These are phyloP conservation scores for Liasis olivaceus DNA, from an alignment of 2,797 vertebrate species.

Conservation along the genomic window DNA sequence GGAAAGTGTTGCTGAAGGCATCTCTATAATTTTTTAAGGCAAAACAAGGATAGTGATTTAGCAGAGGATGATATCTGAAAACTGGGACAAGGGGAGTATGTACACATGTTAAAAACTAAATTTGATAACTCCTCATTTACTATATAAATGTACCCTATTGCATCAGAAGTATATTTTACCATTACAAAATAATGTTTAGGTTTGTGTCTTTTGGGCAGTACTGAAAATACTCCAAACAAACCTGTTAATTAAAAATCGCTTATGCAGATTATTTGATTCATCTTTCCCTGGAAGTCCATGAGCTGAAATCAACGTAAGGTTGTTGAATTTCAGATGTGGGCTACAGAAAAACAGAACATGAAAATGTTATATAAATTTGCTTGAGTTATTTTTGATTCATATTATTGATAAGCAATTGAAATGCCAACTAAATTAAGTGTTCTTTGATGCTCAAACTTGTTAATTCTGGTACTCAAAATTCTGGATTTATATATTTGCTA, in stretches of 20 bases:
- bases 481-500: neutral
- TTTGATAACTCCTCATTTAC: neutral
- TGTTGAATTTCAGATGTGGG: constrained; percentile 89
- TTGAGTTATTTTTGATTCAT: fast-evolving
- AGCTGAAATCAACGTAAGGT: constrained; percentile 87
- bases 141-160: neutral
- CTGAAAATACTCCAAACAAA: constrained; percentile 69
- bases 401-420: neutral
- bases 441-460: neutral
- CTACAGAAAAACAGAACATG: constrained; percentile 68
- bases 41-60: neutral
- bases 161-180: neutral
- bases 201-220: neutral
- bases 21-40: neutral
- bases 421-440: neutral
- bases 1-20: neutral
- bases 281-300: constrained; percentile 80
- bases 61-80: neutral
- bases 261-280: constrained; percentile 51
- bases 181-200: neutral
- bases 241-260: constrained; percentile 87
- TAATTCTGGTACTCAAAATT: neutral
- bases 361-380: neutral
- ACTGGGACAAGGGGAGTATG: neutral
- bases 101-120: neutral